phyloP scores from a whole-genome alignment of 2,113 vertebrate species.

The Ivindomyrus marchei region DNA sequence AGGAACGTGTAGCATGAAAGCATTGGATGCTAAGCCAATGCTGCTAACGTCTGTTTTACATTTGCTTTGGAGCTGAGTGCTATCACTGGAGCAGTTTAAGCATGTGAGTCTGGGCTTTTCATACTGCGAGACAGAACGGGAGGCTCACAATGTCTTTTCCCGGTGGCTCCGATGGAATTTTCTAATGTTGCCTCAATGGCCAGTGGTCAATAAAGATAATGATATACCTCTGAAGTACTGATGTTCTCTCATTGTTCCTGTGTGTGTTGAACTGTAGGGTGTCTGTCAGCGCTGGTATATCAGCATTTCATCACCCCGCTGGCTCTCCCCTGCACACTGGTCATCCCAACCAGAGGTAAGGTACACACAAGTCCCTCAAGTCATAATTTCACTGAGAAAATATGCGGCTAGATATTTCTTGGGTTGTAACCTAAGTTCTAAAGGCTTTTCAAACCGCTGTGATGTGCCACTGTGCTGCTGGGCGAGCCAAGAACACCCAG shows the following conservation, averaged over 20 bases:
- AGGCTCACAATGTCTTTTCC: not conserved
- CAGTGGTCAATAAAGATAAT: not conserved
- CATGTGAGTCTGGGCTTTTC: no score
- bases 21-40: not conserved
- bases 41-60: not conserved
- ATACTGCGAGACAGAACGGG: not conserved
- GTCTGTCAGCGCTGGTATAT: conserved; percentile 92
- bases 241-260: conserved; percentile 17
- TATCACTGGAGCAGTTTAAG: not conserved
- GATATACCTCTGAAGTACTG: not conserved
- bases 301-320: conserved; percentile 95
- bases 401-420: not conserved
- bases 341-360: conserved; percentile 89
- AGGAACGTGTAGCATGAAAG: not conserved
- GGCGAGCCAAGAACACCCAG: not conserved
- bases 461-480: not conserved
- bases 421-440: not conserved
- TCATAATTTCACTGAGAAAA: not conserved
- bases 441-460: not conserved
- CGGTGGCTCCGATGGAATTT: not conserved
- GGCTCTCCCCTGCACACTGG: conserved; percentile 91
- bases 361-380: not conserved
- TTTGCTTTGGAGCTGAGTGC: not conserved
- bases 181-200: not conserved
- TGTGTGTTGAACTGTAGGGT: conserved; percentile 61